Conservation (phyloP, 1,140 invertebrate genomes). For the Drosophila navojoa region DNA sequence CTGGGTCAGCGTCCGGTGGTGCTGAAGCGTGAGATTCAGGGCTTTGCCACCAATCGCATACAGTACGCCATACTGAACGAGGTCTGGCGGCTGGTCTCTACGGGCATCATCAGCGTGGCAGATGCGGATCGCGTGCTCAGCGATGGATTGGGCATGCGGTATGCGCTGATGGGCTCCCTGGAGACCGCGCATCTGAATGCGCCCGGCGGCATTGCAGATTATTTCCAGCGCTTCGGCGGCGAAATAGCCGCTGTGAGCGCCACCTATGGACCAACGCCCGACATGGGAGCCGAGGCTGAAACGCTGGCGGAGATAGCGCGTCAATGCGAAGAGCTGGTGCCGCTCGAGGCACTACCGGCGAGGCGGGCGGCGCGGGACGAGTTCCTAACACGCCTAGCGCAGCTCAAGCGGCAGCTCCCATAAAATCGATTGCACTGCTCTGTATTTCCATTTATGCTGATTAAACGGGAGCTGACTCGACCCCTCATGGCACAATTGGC, state of each 20-base stretch:
- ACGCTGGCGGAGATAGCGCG: slow-evolving; percentile 86
- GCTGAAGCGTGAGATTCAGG: slow-evolving; percentile 92
- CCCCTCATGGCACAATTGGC: slow-evolving; percentile 32
- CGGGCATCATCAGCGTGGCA: slow-evolving; percentile 92
- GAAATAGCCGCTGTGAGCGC: slow-evolving; percentile 91
- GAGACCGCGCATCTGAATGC: slow-evolving; percentile 98
- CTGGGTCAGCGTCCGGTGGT: slow-evolving; percentile 95
- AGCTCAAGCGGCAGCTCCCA: slow-evolving; percentile 89
- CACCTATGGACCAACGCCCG: slow-evolving; percentile 90
- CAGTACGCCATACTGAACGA: slow-evolving; percentile 98
- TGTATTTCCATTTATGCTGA: slow-evolving; percentile 49
- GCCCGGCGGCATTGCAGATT: slow-evolving; percentile 90
- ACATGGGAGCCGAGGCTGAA: slow-evolving; percentile 87
- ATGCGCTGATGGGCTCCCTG: slow-evolving; percentile 96
- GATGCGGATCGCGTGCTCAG: slow-evolving; percentile 97
- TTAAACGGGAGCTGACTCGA: slow-evolving; percentile 46
- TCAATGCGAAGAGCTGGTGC: slow-evolving; percentile 89
- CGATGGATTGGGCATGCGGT: slow-evolving; percentile 96
- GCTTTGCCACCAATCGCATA: slow-evolving; percentile 97
- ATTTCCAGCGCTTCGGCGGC: slow-evolving; percentile 87
- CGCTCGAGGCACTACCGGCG: slow-evolving; percentile 88
- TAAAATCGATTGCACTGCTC: slow-evolving; percentile 53
- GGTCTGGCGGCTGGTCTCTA: slow-evolving; percentile 93
- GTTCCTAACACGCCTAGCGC: slow-evolving; percentile 92
- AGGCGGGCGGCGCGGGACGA: slow-evolving; percentile 92